These are phyloP conservation scores for Periparus ater DNA, from an alignment of 2,797 vertebrate genomes.

Conservation along the genomic window DNA sequence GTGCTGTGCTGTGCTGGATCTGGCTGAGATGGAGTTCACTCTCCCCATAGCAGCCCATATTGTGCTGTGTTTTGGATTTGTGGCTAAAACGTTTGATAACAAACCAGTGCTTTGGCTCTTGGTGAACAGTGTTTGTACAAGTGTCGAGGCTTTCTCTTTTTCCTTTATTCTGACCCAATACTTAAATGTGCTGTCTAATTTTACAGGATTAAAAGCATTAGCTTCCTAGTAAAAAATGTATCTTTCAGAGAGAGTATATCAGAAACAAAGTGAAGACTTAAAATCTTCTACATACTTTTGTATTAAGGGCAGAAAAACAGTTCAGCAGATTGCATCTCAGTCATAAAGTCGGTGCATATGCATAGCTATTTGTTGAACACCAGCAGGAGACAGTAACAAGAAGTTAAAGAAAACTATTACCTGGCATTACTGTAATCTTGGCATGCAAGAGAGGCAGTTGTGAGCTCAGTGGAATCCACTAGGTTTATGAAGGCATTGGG, in stretches of 20 bases:
- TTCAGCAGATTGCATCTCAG: not conserved
- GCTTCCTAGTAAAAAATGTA: not conserved
- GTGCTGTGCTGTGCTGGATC: not conserved
- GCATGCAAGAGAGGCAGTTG: not conserved
- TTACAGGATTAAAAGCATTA: not conserved
- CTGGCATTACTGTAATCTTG: constrained; percentile 39
- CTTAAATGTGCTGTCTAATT: not conserved
- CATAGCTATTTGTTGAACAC: not conserved
- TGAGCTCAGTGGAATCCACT: constrained; percentile 70
- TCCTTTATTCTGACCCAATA: not conserved
- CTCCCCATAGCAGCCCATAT: not conserved
- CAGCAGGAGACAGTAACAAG: not conserved
- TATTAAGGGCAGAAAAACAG: not conserved
- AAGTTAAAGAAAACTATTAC: constrained; percentile 46
- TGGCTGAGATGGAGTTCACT: not conserved
- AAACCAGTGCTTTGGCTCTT: not conserved
- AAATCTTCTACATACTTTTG: not conserved
- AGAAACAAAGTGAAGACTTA: not conserved
- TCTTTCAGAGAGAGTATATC: not conserved
- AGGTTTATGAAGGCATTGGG: constrained; percentile 78
- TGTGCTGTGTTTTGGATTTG: not conserved
- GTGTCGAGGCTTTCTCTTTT: rapidly evolving
- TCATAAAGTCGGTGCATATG: not conserved
- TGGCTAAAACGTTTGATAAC: not conserved
- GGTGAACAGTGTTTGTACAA: not conserved